Base-by-base conservation (phyloP, 2,888 invertebrate species). In the Hipparchia semele region DNA sequence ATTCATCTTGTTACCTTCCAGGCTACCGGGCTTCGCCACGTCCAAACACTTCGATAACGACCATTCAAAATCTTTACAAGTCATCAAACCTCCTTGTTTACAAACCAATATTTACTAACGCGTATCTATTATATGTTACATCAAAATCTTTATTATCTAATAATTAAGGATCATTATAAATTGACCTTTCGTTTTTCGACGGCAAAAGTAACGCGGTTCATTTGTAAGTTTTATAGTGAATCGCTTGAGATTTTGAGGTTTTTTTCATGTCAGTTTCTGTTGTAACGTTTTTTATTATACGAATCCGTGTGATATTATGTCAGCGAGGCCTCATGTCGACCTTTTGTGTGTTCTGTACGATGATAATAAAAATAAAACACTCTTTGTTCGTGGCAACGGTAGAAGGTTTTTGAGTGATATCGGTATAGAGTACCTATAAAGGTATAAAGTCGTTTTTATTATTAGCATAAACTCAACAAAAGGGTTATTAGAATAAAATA, bases 251-350 rank as follows among this genome's bases (percentile, higher is more conserved):
- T 81, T 81, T 84, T 84, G 83, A 72, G 59, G 73, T 78, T 75
- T 76, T 81, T 81, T 77, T 78, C 79, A 75, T 75, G 72, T 77
- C 77, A 71, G 75, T 73, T 73, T 69, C 75, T 80, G 76, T 78
- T 80, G 77, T 83, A 80, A 77, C 81, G 87, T 88, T 86, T 86
- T 83, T 89, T 84, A 80, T 84, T 84, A 83, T 88, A 87, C 77
- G 82, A 82, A 84, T 87, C 82, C 82, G 82, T 84, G 83, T 86
- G 87, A 90, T 92, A 91, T 92, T 90, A 90, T 91, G 92, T 90
- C 91, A 91, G 88, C 74, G 82, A 81, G 81, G 83, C 79, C 81
- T 80, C 80, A 79, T 82, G 79, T 81, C 81, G 83, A 82, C 82
- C 82, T 83, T 80, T 83, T 83, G 82, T 83, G 79, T 80, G 81